phyloP scores from a whole-genome alignment of 2,888 invertebrate species.

The Drosophila mimica region DNA sequence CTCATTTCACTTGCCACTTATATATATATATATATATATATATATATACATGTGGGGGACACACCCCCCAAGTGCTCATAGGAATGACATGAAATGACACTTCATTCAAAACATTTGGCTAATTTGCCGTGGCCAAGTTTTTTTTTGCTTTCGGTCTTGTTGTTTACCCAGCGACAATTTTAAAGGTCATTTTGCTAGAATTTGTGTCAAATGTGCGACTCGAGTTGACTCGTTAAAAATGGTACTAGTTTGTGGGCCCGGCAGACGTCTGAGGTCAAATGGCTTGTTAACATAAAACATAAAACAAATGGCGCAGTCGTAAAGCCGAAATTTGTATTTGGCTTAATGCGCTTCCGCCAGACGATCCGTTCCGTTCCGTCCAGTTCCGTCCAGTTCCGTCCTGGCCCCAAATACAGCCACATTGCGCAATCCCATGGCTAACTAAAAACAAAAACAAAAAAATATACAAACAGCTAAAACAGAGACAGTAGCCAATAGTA shows the following conservation, averaged over 20 bases:
- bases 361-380: conserved; percentile 8
- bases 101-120: conserved; percentile 26
- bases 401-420: not conserved
- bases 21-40: not conserved
- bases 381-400: conserved; percentile 2
- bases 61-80: conserved; percentile 19
- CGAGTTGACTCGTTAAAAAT: conserved; percentile 22
- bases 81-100: conserved; percentile 32
- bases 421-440: conserved; percentile 51
- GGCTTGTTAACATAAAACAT: conserved; percentile 59
- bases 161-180: conserved; percentile 31
- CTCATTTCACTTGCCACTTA: conserved; percentile 18
- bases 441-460: conserved; percentile 1
- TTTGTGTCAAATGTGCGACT: conserved; percentile 44
- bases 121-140: conserved; percentile 10
- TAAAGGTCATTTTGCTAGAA: conserved; percentile 51
- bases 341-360: conserved; percentile 48
- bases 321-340: conserved; percentile 54
- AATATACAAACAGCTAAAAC: not conserved
- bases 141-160: not conserved
- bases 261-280: conserved; percentile 67
- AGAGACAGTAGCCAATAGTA: not conserved
- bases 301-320: conserved; percentile 65
- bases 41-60: conserved; percentile 17
- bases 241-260: not conserved